phyloP scores from a whole-genome alignment of 2,113 vertebrate genomes.

The Clinocottus analis region DNA sequence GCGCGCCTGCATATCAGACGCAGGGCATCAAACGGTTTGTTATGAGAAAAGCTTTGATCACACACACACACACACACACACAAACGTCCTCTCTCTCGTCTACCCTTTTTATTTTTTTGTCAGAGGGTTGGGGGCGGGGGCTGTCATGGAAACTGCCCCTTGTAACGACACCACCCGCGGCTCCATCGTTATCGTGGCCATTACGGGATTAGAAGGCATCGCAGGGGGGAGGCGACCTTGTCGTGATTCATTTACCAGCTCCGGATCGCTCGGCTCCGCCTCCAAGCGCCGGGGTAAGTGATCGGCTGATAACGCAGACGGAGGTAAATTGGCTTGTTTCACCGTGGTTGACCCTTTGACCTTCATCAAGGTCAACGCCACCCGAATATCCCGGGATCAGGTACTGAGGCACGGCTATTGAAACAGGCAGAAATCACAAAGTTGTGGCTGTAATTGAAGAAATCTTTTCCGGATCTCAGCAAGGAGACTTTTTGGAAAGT shows the following conservation, averaged over 20 bases:
- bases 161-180: slow-evolving; percentile 68
- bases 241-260: slow-evolving; percentile 63
- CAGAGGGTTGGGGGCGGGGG: slow-evolving; percentile 24
- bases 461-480: slow-evolving; percentile 24
- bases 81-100: slow-evolving; percentile 3
- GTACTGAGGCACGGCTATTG: neutral
- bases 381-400: neutral
- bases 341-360: slow-evolving; percentile 22
- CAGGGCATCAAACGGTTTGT: slow-evolving; percentile 26
- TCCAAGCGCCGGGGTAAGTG: slow-evolving; percentile 47
- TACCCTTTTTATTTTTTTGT: slow-evolving; percentile 13
- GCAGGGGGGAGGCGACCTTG: too few species aligned
- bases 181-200: slow-evolving; percentile 63
- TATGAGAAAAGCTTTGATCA: slow-evolving; percentile 27
- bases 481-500: slow-evolving; percentile 36
- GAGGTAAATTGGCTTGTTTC: slow-evolving; percentile 52
- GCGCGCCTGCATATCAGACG: too few species aligned
- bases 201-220: slow-evolving; percentile 70
- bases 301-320: slow-evolving; percentile 52
- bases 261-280: slow-evolving; percentile 22
- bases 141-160: slow-evolving; percentile 67
- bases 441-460: slow-evolving; percentile 17
- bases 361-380: slow-evolving; percentile 7
- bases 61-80: slow-evolving; percentile 21
- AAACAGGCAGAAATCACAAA: neutral